Conservation (phyloP, 2,113 vertebrate genomes). For the Syrrhaptes paradoxus region DNA sequence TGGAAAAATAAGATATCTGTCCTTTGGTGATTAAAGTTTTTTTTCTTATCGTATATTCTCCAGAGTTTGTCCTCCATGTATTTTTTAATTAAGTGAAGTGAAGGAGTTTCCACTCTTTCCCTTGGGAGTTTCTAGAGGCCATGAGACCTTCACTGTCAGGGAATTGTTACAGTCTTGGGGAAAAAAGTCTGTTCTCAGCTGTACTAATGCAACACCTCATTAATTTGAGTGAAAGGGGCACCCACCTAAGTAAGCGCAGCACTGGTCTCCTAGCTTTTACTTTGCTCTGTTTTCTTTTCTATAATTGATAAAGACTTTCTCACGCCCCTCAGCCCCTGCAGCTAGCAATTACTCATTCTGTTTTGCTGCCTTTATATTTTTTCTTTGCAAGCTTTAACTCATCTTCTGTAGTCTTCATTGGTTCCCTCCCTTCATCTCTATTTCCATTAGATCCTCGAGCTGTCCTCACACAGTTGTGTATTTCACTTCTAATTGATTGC, state of each 20-base stretch:
- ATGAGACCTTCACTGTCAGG: not conserved
- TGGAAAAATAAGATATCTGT: not conserved
- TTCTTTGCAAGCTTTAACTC: not conserved
- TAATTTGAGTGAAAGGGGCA: not conserved
- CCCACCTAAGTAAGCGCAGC: not conserved
- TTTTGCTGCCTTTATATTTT: conserved; percentile 18
- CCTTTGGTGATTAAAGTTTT: not conserved
- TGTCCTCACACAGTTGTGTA: not conserved
- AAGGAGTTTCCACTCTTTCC: not conserved
- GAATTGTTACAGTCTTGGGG: not conserved
- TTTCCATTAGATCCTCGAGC: not conserved
- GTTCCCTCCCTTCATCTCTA: not conserved
- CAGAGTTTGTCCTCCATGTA: not conserved
- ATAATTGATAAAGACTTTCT: conserved; percentile 31
- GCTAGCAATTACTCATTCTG: conserved; percentile 39
- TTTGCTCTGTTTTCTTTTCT: not conserved
- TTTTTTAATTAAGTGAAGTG: not conserved
- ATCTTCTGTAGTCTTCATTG: not conserved
- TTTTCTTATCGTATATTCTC: not conserved
- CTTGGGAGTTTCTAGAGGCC: not conserved
- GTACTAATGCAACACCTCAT: not conserved
- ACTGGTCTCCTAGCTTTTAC: not conserved
- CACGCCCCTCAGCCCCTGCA: not conserved
- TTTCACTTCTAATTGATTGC: conserved; percentile 21
- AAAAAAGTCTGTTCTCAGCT: not conserved